Evolutionary conservation across 2,113 vertebrate genomes (phyloP), one percentile per base, ranked within the genome.

Genomic region (Polypterus senegalus): DNA sequence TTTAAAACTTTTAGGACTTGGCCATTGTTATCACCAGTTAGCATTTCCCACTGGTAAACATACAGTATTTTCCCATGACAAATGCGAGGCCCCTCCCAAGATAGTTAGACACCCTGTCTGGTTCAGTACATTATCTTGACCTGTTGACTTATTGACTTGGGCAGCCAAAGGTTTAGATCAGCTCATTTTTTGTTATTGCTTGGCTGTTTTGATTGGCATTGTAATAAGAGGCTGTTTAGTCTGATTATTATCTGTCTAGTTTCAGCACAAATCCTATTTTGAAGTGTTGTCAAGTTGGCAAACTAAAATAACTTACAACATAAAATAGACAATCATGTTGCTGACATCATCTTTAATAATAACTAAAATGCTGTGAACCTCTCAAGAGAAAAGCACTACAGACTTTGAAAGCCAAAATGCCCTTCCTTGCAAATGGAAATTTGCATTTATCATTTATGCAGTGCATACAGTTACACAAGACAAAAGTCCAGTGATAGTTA

Each of bases 41-140:
- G 80, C 76, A 77, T 86, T 89, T 86, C 82, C 81, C 81, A 81
- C 84, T 61, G 74, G 84, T 91, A 93, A 94, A 92, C 89, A 91
- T 83, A 78, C 71, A 74, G 75, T 76, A 74, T 79, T 79, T 94
- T 92, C 91, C 89, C 90, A 91, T 88, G 86, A 84, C 83, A 83
- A 77, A 75, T 69, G 6, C 0, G 75, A 74, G 68, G 77, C 74
- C 69, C 52, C 81, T 76, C 75, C 73, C 64, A 74, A 82, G 71
- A 79, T 76, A 83, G 71, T 86, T 78, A 88, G 86, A 88, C 87
- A 80, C 79, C 69, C 76, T 76, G 84, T 83, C 83, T 82, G 78
- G 79, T 63, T 63, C 3, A 59, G 75, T 81, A 77, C 79, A 78
- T 77, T 70, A 74, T 71, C 74, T 61, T 65, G 68, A 74, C 73